Percentiles rank a stretch among this genome's conserved stretches.
These are phyloP conservation scores for Arrhopalites spinosus DNA, from an alignment of 2,888 invertebrate genomes.

Conservation along the genomic window DNA sequence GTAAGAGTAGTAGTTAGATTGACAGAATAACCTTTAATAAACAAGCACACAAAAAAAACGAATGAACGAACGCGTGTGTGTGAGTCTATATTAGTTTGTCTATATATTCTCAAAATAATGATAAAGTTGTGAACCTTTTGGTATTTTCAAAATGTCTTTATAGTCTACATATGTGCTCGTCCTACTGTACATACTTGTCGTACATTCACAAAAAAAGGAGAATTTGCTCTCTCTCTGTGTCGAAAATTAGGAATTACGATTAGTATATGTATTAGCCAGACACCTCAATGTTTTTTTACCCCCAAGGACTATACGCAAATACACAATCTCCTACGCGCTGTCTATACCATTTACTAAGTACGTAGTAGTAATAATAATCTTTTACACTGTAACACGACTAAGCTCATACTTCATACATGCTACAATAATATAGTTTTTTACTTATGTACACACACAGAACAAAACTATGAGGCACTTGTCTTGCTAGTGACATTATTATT, in stretches of 20 bases:
- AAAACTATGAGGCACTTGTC: conserved; percentile 25
- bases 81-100: too few relatives aligned
- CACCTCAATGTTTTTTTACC: conserved; percentile 4
- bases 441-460: too few relatives aligned
- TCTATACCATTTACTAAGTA: neutral
- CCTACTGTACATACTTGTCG: too few relatives aligned
- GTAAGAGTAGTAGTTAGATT: too few relatives aligned
- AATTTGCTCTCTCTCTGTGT: too few relatives aligned
- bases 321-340: neutral
- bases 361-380: neutral
- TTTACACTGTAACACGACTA: neutral
- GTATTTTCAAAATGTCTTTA: too few relatives aligned
- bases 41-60: too few relatives aligned
- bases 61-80: too few relatives aligned
- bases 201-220: neutral
- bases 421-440: neutral
- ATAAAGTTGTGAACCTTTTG: too few relatives aligned
- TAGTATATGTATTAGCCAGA: neutral
- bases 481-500: neutral
- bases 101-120: too few relatives aligned
- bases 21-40: too few relatives aligned
- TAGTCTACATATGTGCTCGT: too few relatives aligned
- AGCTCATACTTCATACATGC: neutral
- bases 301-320: neutral
- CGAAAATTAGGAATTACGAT: neutral